These are phyloP conservation scores for Channa argus DNA, from an alignment of 2,113 vertebrate species.

Conservation along the genomic window DNA sequence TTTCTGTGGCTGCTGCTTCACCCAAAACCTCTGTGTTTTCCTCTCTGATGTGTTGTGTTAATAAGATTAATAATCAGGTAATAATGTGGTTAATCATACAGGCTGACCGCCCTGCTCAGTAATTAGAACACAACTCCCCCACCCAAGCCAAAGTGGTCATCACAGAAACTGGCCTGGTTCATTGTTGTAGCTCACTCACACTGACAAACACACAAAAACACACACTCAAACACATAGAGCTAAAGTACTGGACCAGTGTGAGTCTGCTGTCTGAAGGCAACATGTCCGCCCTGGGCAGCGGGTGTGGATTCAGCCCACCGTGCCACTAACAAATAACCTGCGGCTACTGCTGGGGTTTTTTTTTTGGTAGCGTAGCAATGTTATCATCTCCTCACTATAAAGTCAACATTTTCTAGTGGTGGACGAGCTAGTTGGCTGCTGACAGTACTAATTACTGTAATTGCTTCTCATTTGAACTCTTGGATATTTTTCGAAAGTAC, in stretches of 20 bases:
- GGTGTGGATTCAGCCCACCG: constrained; percentile 40
- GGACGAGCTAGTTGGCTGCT: neutral
- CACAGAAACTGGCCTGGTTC: constrained; percentile 52
- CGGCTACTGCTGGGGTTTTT: neutral
- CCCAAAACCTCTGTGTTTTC: constrained; percentile 7
- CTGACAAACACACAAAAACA: constrained; percentile 14
- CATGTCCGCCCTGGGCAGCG: constrained; percentile 57
- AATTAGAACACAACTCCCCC: constrained; percentile 8
- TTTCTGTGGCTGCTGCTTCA: constrained; percentile 32
- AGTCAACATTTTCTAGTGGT: neutral
- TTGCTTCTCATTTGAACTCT: too few species aligned
- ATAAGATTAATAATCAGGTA: constrained; percentile 39
- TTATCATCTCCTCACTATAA: neutral
- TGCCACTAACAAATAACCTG: constrained; percentile 16
- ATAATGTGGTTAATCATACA: constrained; percentile 31
- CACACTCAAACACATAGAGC: constrained; percentile 26
- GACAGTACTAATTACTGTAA: neutral
- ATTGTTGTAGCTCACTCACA: constrained; percentile 28
- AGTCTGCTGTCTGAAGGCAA: constrained; percentile 76
- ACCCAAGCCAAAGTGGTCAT: constrained; percentile 9
- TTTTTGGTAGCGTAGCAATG: neutral
- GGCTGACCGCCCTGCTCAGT: constrained; percentile 14
- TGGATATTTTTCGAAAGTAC: too few species aligned
- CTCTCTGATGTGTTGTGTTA: constrained; percentile 26
- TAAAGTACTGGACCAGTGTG: constrained; percentile 68